Evolutionary conservation across 1,140 invertebrate species (phyloP).

Genomic region (Nilaparvata lugens): DNA sequence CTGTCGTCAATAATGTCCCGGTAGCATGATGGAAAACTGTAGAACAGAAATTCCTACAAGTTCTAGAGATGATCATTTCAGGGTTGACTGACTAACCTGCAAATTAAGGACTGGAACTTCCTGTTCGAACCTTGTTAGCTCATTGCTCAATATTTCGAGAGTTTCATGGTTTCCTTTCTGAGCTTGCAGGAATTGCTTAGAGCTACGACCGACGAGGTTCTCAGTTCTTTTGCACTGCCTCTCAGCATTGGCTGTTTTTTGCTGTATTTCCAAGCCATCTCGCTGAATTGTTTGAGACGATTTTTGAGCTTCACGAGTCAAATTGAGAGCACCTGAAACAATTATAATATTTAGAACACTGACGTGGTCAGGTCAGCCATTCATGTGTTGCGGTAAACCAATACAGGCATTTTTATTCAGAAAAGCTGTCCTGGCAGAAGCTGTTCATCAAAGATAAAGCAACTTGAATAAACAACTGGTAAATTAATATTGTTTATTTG

Average conservation of each 20-base stretch:
- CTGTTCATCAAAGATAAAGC: too few species aligned
- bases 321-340: conserved; percentile 65
- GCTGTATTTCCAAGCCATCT: conserved; percentile 40
- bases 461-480: too few species aligned
- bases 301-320: conserved; percentile 71
- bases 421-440: too few species aligned
- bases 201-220: conserved; percentile 59
- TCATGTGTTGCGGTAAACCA: too few species aligned
- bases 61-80: neutral
- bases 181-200: conserved; percentile 56
- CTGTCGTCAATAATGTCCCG: too few species aligned
- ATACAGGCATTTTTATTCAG: too few species aligned
- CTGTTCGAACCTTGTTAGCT: conserved; percentile 54
- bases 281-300: conserved; percentile 51
- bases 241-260: conserved; percentile 62
- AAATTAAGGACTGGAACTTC: conserved; percentile 51
- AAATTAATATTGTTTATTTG: too few species aligned
- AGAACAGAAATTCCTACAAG: too few species aligned
- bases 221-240: conserved; percentile 75
- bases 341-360: too few species aligned
- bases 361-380: too few species aligned
- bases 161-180: conserved; percentile 58
- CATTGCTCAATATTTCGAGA: conserved; percentile 50
- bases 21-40: too few species aligned
- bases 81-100: neutral